A percentile compares a stretch with the other conserved stretches of the same genome.
phyloP scores from a whole-genome alignment of 2,888 invertebrate genomes.

The Hemaris fuciformis region DNA sequence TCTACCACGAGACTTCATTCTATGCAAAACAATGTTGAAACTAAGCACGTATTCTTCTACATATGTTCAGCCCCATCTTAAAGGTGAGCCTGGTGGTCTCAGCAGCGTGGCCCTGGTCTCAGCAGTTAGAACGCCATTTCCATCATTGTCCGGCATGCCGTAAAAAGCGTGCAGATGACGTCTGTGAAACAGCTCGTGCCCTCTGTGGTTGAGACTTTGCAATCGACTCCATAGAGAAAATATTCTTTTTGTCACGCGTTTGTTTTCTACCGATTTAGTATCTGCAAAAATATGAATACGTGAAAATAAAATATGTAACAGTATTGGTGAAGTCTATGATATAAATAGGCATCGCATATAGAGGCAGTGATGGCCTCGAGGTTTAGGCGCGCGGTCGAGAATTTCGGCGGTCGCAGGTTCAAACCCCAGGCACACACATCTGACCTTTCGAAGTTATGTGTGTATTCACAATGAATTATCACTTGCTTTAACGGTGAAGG shows the following conservation, averaged over 20 bases:
- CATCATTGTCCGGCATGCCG: slow-evolving; percentile 58
- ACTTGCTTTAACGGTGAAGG: no score
- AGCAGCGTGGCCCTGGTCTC: slow-evolving; percentile 65
- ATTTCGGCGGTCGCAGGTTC: no score
- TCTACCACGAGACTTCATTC: slow-evolving; percentile 19
- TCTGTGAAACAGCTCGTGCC: slow-evolving; percentile 68
- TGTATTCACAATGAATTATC: no score
- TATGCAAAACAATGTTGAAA: slow-evolving; percentile 22
- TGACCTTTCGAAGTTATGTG: no score
- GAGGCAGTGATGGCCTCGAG: no score
- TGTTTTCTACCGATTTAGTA: slow-evolving; percentile 40
- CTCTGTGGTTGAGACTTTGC: slow-evolving; percentile 67
- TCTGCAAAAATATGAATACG: slow-evolving; percentile 48
- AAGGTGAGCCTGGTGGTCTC: slow-evolving; percentile 73
- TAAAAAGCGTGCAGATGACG: slow-evolving; percentile 68
- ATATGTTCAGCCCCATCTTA: slow-evolving; percentile 68
- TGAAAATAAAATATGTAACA: no score
- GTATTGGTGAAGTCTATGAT: no score
- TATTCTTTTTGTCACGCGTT: slow-evolving; percentile 62
- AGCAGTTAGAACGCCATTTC: slow-evolving; percentile 57
- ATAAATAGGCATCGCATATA: no score
- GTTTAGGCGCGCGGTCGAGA: no score
- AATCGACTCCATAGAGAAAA: slow-evolving; percentile 74
- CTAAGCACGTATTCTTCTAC: slow-evolving; percentile 22
- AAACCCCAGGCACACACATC: no score